Percentiles rank a stretch among this genome's conserved stretches.
Evolutionary conservation across 2,888 invertebrate genomes (phyloP).

Genomic region (Zootermopsis nevadensis): DNA sequence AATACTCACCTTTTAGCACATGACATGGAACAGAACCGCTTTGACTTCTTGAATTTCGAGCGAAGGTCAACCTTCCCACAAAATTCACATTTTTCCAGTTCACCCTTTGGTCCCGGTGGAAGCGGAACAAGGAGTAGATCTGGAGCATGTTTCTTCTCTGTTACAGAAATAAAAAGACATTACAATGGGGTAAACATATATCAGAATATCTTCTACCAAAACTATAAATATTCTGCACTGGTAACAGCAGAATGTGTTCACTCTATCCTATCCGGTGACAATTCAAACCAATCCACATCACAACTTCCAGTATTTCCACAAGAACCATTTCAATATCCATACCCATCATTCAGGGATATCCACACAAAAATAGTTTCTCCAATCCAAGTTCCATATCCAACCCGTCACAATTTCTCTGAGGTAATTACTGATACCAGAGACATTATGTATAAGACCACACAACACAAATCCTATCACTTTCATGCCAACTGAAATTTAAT

Average conservation of each 20-base stretch:
- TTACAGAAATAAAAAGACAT: slow-evolving; percentile 41
- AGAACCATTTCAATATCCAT: too few relatives aligned
- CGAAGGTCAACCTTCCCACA: slow-evolving; percentile 77
- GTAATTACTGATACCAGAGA: too few relatives aligned
- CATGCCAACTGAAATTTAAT: too few relatives aligned
- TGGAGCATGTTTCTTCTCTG: slow-evolving; percentile 63
- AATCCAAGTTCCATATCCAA: too few relatives aligned
- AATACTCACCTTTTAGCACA: slow-evolving; percentile 73
- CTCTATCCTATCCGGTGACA: too few relatives aligned
- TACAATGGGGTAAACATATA: slow-evolving; percentile 31
- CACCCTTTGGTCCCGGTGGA: slow-evolving; percentile 59
- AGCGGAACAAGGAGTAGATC: slow-evolving; percentile 58
- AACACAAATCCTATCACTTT: too few relatives aligned
- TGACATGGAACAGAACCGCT: slow-evolving; percentile 79
- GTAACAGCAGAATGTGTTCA: neutral
- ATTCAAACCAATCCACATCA: too few relatives aligned
- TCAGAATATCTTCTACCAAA: neutral
- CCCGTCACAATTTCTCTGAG: too few relatives aligned
- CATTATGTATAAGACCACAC: too few relatives aligned
- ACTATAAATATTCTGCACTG: neutral
- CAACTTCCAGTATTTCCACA: too few relatives aligned
- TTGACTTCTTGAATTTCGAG: slow-evolving; percentile 77
- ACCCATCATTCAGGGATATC: too few relatives aligned
- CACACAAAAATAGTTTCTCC: too few relatives aligned
- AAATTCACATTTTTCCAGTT: slow-evolving; percentile 76